Evolutionary conservation across 2,113 vertebrate species (phyloP).

Genomic region (mouse (Mus musculus)): GRCm39 chrX:49074501-49075000

Average conservation of each 20-base stretch:
- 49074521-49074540: background rate
- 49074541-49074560: background rate
- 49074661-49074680: background rate
- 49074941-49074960: background rate
- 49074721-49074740: background rate
- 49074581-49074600: background rate
- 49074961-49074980: background rate
- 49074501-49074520: background rate
- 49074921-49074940: background rate
- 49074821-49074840: background rate
- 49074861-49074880: background rate
- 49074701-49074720: constrained; percentile 4
- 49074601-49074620: constrained; percentile 21
- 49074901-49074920: background rate
- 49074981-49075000: background rate
- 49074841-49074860: background rate
- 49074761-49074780: background rate
- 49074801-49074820: background rate
- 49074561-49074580: constrained; percentile 2
- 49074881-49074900: constrained; percentile 4
- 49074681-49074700: background rate
- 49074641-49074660: background rate
- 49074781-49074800: background rate
- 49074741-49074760: background rate
- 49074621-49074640: background rate